Base-by-base conservation (phyloP, 2,113 vertebrate species). In the Mixornis gularis region DNA sequence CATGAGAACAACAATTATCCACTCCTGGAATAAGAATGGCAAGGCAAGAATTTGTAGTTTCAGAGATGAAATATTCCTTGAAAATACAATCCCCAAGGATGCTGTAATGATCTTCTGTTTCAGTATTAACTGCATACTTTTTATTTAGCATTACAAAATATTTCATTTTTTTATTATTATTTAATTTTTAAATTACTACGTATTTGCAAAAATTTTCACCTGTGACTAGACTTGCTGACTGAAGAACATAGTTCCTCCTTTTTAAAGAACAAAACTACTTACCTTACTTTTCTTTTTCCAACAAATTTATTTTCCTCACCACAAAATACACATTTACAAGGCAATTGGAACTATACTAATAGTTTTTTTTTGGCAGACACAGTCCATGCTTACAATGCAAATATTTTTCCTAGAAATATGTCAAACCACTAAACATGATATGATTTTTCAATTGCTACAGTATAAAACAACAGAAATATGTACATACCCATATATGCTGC, bases 401-500 rank as follows among this genome's bases (percentile, higher is more conserved):
- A 3, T 68, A 85, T 60, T 72, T 51, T 32, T 48, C 68, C 36
- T 58, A 87, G 65, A 71, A 85, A 89, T 11, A 30, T 1, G 43
- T 55, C 87, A 84, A 62, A 25, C 30, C 24, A 56, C 18, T 82
- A 77, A 81, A 86, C 1, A 56, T 22, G 32, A 70, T 12, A 34
- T 19, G 3, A 60, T 13, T 51, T 36, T 55, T 52, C 81, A 6
- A 36, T 52, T 70, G 63, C 11, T 20, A 49, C 8, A 56, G 17
- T 8, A 87, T 79, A 34, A 92, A 82, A 30, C 30, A 89, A 52
- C n/a, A 34, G 19, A 62, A 84, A 74, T 62, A 78, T 4, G 10
- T 90, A 97, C 98, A 95, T 98, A 99, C 99, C 99, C 99, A 99
- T 99, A 95, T 99, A 99, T 29, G 99, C 99, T 63, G 99, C 99